Evolutionary conservation across 2,113 vertebrate species (phyloP), one percentile per base, ranked within the genome.

Genomic region (Taxidea taxus): DNA sequence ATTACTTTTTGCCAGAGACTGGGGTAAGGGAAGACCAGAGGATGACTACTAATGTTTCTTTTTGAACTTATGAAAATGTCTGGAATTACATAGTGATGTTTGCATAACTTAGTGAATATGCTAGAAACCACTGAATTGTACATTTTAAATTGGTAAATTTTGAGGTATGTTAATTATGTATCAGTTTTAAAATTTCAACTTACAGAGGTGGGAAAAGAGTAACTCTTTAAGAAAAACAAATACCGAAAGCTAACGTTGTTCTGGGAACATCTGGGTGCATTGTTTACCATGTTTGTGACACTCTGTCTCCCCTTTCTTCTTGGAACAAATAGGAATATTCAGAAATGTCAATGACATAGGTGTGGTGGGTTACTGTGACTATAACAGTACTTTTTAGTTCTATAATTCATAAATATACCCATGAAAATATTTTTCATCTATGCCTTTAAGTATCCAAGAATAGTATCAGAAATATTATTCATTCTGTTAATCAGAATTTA

Each of bases 371-470:
- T 56, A 14, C 47, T 75, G 0, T 88, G 68, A 89, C 60, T 77
- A 0, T 34, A 62, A 47, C 54, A 88, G 85, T 7, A 86, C 54
- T 80, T 89, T 89, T 78, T 91, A 96, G 51, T 68, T 77, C 56
- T 81, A 1, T 78, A 90, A 90, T 80, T 96, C 37, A 75, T 96
- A 91, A 83, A 88, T 42, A 14, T 81, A 82, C 27, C 20, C 29
- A 64, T 49, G 42, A 91, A 92, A 72, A 84, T 88, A n/a, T 34
- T 91, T 92, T 93, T 87, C 7, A 37, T 72, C 84, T 88, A 27
- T 96, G 42, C 29, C 37, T 88, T 94, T 85, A 56, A 85, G 42
- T 96, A 81, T 92, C 68, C 94, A 74, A 88, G 68, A 95, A 60
- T 91, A 80, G 42, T 68, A 72, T 37, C 56, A 74, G 56, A 81